A percentile compares a stretch with the other conserved stretches of the same genome.
Conservation (phyloP, 2,797 vertebrate species). For the Aselliscus stoliczkanus region DNA sequence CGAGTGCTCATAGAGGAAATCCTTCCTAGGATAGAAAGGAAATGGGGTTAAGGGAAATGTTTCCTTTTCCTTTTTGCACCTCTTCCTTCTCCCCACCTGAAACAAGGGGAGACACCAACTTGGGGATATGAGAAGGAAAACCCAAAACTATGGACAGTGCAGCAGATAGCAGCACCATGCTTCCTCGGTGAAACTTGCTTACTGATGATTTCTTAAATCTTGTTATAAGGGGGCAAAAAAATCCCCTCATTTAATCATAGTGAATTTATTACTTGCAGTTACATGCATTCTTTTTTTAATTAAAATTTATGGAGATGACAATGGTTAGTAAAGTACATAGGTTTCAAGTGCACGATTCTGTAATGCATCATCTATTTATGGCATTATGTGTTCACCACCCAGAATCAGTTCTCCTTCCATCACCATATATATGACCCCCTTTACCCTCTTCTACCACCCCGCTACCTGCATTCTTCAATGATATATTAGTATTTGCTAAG, state of each 20-base stretch:
- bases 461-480: neutral
- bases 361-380: no score
- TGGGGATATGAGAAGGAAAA: neutral
- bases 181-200: neutral
- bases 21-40: neutral
- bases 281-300: neutral
- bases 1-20: neutral
- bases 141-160: neutral
- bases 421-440: no score
- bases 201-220: neutral
- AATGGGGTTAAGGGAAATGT: neutral
- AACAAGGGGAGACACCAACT: neutral
- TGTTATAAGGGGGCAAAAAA: neutral
- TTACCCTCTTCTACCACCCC: no score
- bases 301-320: no score
- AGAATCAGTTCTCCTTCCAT: no score
- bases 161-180: accelerated
- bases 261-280: neutral
- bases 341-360: no score
- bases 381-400: no score
- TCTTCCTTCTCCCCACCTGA: neutral
- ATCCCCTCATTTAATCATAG: neutral
- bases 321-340: no score
- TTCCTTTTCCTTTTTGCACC: neutral
- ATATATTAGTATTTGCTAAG: neutral